phyloP scores from a whole-genome alignment of 2,797 vertebrate species.

The Mormyrus hasselquistii region DNA sequence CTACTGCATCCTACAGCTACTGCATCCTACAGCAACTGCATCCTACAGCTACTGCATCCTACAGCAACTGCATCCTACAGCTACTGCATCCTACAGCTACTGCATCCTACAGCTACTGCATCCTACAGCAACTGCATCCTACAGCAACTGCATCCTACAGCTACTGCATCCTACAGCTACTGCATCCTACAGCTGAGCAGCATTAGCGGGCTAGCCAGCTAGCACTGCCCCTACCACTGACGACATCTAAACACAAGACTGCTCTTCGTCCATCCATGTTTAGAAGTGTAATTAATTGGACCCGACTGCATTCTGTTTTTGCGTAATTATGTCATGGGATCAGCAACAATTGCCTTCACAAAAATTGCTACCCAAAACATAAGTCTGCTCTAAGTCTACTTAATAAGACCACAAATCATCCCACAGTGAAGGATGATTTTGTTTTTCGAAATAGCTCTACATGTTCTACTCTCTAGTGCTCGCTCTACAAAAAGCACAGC shows the following conservation, averaged over 20 bases:
- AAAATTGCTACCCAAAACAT: neutral
- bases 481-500: neutral
- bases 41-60: no score
- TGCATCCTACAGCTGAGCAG: constrained; percentile 8
- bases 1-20: no score
- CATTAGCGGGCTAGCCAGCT: neutral
- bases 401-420: neutral
- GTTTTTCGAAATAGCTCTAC: neutral
- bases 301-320: neutral
- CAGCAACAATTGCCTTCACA: neutral
- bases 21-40: no score
- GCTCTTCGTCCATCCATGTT: neutral
- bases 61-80: constrained; percentile 5
- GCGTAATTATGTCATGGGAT: neutral
- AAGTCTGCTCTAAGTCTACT: neutral
- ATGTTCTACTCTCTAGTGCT: neutral
- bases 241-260: neutral
- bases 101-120: no score
- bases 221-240: neutral
- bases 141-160: no score
- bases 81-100: neutral
- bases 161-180: neutral
- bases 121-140: no score
- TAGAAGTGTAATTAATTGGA: neutral
- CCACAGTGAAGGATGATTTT: neutral